Evolutionary conservation across 2,888 invertebrate genomes (phyloP), one percentile per base, ranked within the genome.

Genomic region (Agrotis puta): DNA sequence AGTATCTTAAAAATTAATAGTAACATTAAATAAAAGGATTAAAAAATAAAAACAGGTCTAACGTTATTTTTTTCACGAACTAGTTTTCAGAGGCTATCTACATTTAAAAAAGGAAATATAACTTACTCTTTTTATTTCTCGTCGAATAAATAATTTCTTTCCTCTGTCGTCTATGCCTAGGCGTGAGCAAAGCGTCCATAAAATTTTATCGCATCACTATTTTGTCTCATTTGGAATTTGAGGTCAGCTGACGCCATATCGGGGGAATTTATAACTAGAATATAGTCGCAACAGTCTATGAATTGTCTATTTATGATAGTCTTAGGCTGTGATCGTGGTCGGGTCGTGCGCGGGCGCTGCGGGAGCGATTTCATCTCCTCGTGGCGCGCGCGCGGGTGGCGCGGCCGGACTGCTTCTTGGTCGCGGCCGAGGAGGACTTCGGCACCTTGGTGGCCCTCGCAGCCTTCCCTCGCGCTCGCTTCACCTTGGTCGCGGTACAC

Each of bases 21-120:
- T 95, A 94, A 95, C 94, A 92, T 95, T 94, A 94, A 93, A 93
- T 92, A 93, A 92, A 92, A 84, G 87, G 88, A 92, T 91, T 90
- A 92, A 88, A 91, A 92, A 91, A 89, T 88, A 89, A 90, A 90
- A 90, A 89, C 88, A 87, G 85, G 84, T 83, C 79, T 85, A 89
- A 83, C 78, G 74, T 85, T 84, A 85, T 68, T 70, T 63, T 74
- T 71, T 79, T 79, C 79, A 84, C 80, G 70, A 83, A 86, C 85
- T 87, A 87, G 79, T 76, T 66, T 64, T 82, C 84, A 78, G 84
- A 85, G 85, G 85, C 84, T 87, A 81, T 74, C 84, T 83, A 82
- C 67, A 79, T 70, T 65, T 43, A 82, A 83, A 75, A 74, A 85
- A 84, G 84, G 87, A 88, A 88, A 85, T 89, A 90, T 89, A 92